Evolutionary conservation across 2,888 invertebrate genomes (phyloP).

Genomic region (Dryadula phaetusa): DNA sequence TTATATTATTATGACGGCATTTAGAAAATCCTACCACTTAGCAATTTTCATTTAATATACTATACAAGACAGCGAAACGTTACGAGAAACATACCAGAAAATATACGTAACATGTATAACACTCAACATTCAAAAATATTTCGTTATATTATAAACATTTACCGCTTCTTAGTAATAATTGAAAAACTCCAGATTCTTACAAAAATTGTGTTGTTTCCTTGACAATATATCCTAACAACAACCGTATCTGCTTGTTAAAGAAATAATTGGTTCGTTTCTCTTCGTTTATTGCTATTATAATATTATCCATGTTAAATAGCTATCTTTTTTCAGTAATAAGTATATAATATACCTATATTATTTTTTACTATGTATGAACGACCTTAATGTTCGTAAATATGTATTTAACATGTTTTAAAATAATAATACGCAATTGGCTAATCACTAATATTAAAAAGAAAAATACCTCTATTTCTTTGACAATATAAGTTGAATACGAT

Average conservation of each 20-base stretch:
- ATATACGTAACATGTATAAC: not conserved
- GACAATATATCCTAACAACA: constrained; percentile 30
- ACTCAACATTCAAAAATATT: not conserved
- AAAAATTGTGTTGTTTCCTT: constrained; percentile 31
- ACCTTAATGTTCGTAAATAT: too few relatives aligned
- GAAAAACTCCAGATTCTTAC: constrained; percentile 14
- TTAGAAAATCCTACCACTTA: constrained; percentile 30
- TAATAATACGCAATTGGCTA: too few relatives aligned
- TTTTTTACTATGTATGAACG: too few relatives aligned
- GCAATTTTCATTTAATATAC: constrained; percentile 22
- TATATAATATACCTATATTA: too few relatives aligned
- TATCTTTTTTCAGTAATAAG: not conserved
- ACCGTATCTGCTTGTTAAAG: constrained; percentile 24
- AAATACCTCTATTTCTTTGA: too few relatives aligned
- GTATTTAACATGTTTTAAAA: too few relatives aligned
- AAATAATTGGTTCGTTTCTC: constrained; percentile 26
- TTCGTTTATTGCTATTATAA: constrained; percentile 10
- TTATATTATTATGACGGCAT: constrained; percentile 31
- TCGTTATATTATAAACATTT: constrained; percentile 3
- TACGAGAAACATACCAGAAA: not conserved
- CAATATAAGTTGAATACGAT: too few relatives aligned
- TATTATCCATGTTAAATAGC: not conserved
- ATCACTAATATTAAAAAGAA: too few relatives aligned
- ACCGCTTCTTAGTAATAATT: not conserved
- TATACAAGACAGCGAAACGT: not conserved